Evolutionary conservation across 2,888 invertebrate species (phyloP).

Genomic region (Diplolepis rosae): DNA sequence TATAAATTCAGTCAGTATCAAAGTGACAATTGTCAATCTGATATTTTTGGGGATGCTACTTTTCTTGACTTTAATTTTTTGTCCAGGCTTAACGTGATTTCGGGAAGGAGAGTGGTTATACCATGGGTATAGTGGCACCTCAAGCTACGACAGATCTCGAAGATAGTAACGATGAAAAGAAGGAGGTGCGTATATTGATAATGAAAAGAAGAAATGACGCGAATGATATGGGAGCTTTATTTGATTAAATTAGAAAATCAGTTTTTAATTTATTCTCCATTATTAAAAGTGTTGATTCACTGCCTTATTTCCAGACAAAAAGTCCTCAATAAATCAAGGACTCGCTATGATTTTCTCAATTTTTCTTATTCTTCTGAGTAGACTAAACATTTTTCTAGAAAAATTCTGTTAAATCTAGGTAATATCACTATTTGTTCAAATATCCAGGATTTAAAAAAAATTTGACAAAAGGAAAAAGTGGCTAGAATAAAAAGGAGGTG

Average conservation of each 20-base stretch:
- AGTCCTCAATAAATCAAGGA: background rate
- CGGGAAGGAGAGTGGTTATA: constrained; percentile 61
- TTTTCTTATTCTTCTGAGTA: no score
- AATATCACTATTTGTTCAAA: no score
- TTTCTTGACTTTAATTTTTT: constrained; percentile 8
- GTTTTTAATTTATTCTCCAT: background rate
- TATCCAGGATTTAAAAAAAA: no score
- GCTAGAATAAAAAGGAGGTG: no score
- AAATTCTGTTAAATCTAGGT: no score
- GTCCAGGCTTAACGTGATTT: constrained; percentile 60
- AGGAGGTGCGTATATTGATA: constrained; percentile 23
- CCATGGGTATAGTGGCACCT: constrained; percentile 72
- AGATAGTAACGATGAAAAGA: constrained; percentile 28
- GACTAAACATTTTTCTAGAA: no score
- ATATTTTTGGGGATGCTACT: background rate
- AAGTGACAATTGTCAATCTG: background rate
- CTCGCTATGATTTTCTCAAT: no score
- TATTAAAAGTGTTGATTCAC: no score
- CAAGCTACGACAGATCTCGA: constrained; percentile 58
- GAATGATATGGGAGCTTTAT: constrained; percentile 17
- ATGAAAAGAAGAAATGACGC: constrained; percentile 26
- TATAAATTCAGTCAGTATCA: constrained; percentile 15
- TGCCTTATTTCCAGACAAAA: background rate
- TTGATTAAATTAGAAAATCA: background rate
- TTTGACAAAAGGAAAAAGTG: no score